Base-by-base conservation (phyloP, 2,888 invertebrate genomes). In the Protonemura montana region DNA sequence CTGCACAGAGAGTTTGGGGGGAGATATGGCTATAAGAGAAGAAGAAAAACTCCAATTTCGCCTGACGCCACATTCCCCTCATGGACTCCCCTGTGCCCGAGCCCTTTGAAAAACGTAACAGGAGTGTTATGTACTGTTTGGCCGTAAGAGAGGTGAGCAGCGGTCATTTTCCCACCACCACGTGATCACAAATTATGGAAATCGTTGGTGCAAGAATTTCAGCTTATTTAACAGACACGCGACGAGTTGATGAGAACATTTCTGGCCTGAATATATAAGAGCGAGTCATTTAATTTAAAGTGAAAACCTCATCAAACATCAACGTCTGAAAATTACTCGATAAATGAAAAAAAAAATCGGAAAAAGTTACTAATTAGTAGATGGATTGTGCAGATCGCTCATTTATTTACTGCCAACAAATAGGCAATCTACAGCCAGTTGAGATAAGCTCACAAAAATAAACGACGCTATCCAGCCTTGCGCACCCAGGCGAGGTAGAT, bases 1-100 rank as follows among this genome's bases (percentile, higher is more conserved):
- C 5, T 35, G 35, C 35, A 28, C 59, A 81, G 30, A 30, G 28
- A 81, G 81, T 13, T 7, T 2, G 29, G 30, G 81, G 81, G 81
- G 59, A 59, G 59, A 59, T 59, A 59, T 59, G 59, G 59, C 13
- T 59, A 10, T n/a, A n/a, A n/a, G 21, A 59, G 59, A 59, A 59
- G 59, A 59, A 21, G 59, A 59, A 81, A 81, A 81, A 81, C 28
- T 81, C 30, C 81, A 81, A 81, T 81, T 81, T 81, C 29, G 81
- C 28, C 28, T 81, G 29, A 78, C 27, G 28, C 81, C 81, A 29
- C 81, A 81, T 81, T 81, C 81, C 5, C 7, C 81, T 6, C 28
- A 27, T 59, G 1, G 59, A 21, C 59, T 59, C 59, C 59, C 59
- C 13, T 21, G 59, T 59, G 59, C 59, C 59, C 59, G 59, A 2